phyloP scores from a whole-genome alignment of 2,113 vertebrate genomes.

The Uropsilus gracilis region DNA sequence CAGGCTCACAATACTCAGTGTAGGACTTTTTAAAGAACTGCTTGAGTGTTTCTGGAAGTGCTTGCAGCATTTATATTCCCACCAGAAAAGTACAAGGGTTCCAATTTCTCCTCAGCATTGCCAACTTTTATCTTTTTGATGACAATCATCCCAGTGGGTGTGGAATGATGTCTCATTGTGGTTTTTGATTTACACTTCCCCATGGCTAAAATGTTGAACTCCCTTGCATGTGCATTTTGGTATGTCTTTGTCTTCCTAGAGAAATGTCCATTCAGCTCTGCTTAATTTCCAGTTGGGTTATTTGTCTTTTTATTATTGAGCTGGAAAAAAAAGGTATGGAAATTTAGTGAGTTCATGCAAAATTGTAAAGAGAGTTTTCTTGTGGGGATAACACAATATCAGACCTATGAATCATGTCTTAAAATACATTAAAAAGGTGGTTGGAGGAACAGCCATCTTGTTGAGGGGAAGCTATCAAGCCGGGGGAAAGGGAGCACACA shows the following conservation, averaged over 20 bases:
- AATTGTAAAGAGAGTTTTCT: not conserved
- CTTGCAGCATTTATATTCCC: not conserved
- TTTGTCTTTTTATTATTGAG: conserved; percentile 5
- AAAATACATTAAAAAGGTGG: not conserved
- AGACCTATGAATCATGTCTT: not conserved
- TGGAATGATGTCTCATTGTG: not conserved
- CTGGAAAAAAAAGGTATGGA: not conserved
- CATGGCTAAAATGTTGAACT: not conserved
- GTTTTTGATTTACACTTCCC: not conserved
- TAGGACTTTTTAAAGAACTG: not conserved
- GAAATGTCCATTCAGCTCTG: not conserved
- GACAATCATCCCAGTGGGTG: too few relatives aligned
- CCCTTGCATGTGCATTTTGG: not conserved
- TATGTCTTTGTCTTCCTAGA: not conserved
- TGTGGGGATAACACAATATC: not conserved
- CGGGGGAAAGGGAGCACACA: not conserved
- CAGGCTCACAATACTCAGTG: not conserved
- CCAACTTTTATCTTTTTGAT: not conserved
- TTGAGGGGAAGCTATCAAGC: not conserved
- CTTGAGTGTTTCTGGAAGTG: not conserved
- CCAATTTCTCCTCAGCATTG: not conserved
- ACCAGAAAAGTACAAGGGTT: not conserved
- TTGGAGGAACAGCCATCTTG: not conserved
- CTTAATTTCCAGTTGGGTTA: not conserved
- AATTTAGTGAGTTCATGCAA: not conserved